Base-by-base conservation (phyloP, 2,888 invertebrate genomes). In the Trichacis sp. region DNA sequence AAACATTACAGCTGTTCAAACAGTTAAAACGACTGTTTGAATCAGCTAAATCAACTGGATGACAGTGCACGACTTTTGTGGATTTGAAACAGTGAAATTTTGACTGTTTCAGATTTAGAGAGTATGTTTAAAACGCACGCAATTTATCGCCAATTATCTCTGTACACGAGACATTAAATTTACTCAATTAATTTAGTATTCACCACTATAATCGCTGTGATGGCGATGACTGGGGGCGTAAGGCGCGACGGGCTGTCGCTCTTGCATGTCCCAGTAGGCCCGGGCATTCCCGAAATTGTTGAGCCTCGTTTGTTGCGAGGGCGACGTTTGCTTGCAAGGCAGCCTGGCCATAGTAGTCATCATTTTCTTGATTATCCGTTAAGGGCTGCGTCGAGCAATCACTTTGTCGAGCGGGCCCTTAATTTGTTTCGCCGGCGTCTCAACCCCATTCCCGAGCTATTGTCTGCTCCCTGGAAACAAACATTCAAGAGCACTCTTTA, bases 341-440 rank as follows among this genome's bases (percentile, higher is more conserved):
- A 83, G 77, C 74, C 84, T 78, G 51, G 83, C 83, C 84, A 84
- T 84, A 71, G 84, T 79, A 73, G 83, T 82, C 82, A 79, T 83
- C 83, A 84, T 84, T 70, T 69, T 71, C 29, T 66, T 61, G 24
- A 38, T 55, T 46, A 51, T 56, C 59, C 52, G 51, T 38, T 20
- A 53, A 56, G 58, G 33, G 60, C 54, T 56, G 30, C 40, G 48
- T 55, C 43, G 45, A 58, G 52, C 50, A 29, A 58, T 63, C 45
- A 59, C 36, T 59, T 59, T 12, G 53, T 48, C 40, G 36, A 49
- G 58, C 51, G 57, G 51, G 67, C 56, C 56, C 60, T 72, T 68
- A 66, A 65, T 75, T 76, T 77, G 70, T 77, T 77, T 51, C 83
- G 80, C 60, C 77, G 75, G 55, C 79, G 77, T 64, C 71, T 79